Evolutionary conservation across 2,797 vertebrate species (phyloP).

Genomic region (Rhinophrynus dorsalis): DNA sequence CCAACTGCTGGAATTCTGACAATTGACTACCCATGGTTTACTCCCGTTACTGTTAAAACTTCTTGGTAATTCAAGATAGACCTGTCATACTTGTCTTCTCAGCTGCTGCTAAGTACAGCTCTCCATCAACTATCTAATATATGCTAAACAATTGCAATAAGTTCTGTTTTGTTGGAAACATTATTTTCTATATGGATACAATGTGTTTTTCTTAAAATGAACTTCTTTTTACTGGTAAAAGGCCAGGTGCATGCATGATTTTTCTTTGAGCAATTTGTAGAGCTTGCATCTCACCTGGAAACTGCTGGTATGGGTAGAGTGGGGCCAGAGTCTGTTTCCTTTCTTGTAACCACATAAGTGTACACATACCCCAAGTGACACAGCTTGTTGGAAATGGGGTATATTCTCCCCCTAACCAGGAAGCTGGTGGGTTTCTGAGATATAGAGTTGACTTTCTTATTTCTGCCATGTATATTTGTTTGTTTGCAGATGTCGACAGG

Average conservation of each 20-base stretch:
- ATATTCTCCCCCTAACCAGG: constrained; percentile 63
- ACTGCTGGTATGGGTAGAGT: constrained; percentile 33
- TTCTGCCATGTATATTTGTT: constrained; percentile 52
- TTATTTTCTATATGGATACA: too few relatives aligned
- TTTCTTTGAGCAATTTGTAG: constrained; percentile 13
- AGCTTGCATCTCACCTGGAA: constrained; percentile 52
- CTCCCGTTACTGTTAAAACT: too few relatives aligned
- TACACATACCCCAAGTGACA: constrained; percentile 57
- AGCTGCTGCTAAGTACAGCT: too few relatives aligned
- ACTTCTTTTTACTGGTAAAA: constrained; percentile 5
- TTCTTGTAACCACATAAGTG: constrained; percentile 61
- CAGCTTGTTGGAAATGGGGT: constrained; percentile 54
- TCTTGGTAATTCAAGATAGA: too few relatives aligned
- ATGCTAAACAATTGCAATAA: too few relatives aligned
- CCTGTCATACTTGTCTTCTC: too few relatives aligned
- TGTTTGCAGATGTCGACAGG: constrained; percentile 75
- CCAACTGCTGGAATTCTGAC: too few relatives aligned
- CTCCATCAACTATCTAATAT: too few relatives aligned
- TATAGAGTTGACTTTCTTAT: constrained; percentile 52
- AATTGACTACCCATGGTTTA: too few relatives aligned
- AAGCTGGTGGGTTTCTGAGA: constrained; percentile 60
- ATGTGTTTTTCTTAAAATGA: background rate
- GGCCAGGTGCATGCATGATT: constrained; percentile 28
- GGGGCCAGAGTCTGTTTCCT: constrained; percentile 52
- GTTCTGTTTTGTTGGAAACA: too few relatives aligned